Evolutionary conservation across 2,113 vertebrate genomes (phyloP).

Genomic region (Xiphophorus maculatus): DNA sequence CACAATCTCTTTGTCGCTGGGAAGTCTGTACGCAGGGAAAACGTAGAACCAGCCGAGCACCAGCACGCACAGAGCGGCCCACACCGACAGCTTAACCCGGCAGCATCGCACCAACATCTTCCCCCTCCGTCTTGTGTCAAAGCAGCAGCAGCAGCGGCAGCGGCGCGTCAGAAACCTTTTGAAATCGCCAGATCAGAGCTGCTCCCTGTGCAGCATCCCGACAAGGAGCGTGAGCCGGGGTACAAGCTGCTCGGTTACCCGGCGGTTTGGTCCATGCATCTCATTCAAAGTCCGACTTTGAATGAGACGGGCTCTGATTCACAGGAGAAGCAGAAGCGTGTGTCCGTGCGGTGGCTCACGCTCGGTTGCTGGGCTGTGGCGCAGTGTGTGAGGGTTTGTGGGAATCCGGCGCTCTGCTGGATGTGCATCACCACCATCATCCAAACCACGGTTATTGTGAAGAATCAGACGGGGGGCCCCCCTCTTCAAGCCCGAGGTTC

Average conservation of each 20-base stretch:
- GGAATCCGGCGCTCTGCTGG: slow-evolving; percentile 36
- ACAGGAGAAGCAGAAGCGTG: neutral
- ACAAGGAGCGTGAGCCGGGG: slow-evolving; percentile 21
- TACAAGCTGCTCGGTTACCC: slow-evolving; percentile 9
- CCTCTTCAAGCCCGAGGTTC: slow-evolving; percentile 3
- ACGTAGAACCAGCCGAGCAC: slow-evolving; percentile 94
- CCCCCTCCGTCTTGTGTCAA: slow-evolving; percentile 9
- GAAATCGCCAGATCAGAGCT: slow-evolving; percentile 11
- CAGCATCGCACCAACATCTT: slow-evolving; percentile 84
- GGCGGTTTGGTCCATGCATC: slow-evolving; percentile 16
- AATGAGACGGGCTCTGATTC: neutral
- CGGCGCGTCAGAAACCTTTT: neutral
- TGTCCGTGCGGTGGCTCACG: slow-evolving; percentile 18
- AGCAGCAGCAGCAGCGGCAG: neutral
- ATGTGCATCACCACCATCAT: slow-evolving; percentile 44
- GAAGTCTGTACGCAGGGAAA: slow-evolving; percentile 88
- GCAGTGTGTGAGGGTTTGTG: slow-evolving; percentile 42
- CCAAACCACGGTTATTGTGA: slow-evolving; percentile 9
- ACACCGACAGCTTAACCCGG: slow-evolving; percentile 86
- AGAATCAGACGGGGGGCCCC: slow-evolving; percentile 1
- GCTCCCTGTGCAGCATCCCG: slow-evolving; percentile 34
- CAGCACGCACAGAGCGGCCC: slow-evolving; percentile 88
- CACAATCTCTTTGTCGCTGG: slow-evolving; percentile 89
- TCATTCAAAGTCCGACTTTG: slow-evolving; percentile 24
- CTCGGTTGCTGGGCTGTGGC: slow-evolving; percentile 21